phyloP scores from a whole-genome alignment of 2,797 vertebrate species.

The Streptopelia turtur region DNA sequence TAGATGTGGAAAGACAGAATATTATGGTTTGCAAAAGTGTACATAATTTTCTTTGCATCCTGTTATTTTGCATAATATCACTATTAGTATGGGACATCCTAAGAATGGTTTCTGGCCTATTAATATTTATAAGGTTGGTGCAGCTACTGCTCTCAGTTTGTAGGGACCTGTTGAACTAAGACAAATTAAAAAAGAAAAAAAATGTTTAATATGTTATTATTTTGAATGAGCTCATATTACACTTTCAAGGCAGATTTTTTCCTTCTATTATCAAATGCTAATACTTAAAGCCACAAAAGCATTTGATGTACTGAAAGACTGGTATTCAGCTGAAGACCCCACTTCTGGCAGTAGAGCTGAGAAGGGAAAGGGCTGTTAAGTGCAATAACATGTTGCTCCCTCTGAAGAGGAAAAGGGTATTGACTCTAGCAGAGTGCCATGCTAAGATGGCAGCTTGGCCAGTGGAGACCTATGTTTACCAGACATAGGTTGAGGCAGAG shows the following conservation, averaged over 20 bases:
- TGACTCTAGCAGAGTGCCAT: neutral
- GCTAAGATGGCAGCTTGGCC: neutral
- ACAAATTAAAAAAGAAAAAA: neutral
- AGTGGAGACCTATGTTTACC: neutral
- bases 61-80: slow-evolving; percentile 26
- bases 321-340: neutral
- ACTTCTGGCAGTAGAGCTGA: neutral
- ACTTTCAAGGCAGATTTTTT: neutral
- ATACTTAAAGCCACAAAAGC: neutral
- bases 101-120: neutral
- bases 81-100: neutral
- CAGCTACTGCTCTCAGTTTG: neutral
- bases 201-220: neutral
- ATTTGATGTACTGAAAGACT: neutral
- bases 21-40: neutral
- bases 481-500: neutral
- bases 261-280: neutral
- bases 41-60: neutral
- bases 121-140: slow-evolving; percentile 6
- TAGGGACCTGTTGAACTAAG: neutral
- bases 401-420: neutral
- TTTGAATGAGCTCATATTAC: neutral
- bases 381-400: neutral
- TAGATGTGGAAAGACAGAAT: neutral
- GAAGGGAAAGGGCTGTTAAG: neutral